Evolutionary conservation across 1,140 invertebrate species (phyloP), one percentile per base, ranked within the genome.

Genomic region (Bemisia tabaci): DNA sequence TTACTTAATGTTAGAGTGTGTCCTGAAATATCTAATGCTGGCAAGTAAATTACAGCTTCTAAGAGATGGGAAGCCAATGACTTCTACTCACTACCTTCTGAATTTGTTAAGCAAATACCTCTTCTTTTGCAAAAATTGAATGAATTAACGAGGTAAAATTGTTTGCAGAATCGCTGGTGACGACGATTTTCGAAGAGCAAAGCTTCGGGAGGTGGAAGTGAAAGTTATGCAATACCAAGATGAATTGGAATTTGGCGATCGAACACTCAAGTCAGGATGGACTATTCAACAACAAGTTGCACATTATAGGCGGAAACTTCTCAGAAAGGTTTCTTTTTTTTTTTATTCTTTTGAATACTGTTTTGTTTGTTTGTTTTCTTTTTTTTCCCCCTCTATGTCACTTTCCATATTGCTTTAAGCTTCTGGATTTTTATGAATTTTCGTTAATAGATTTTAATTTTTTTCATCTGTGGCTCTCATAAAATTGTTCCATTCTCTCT

Each of bases 141-240:
- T n/a, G n/a, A n/a, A n/a, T n/a, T n/a, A n/a, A n/a, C n/a, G n/a
- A n/a, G n/a, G n/a, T n/a, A n/a, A n/a, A n/a, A n/a, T n/a, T n/a
- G n/a, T n/a, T n/a, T 48, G 5, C 33, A 48, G 33, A 48, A 17
- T 17, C 5, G 33, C 5, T 48, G 33, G 69, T 64, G 70, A 69
- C 58, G 82, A 83, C 74, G 88, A 94, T 77, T 88, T 92, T 74
- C 84, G 88, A 70, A 83, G 94, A 58, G 85, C 84, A 69, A 89
- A 90, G 76, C 78, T 98, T 58, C 82, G 94, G 64, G 94, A 96
- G 77, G 92, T 98, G 71, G 95, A 98, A 82, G 80, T 96, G 60
- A 94, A 95, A 80, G 92, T 93, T 21, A 84, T 97, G 79, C 90
- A 94, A 74, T 97, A 95, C 81, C 94, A 96, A 80, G 95, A 98